Evolutionary conservation across 2,113 vertebrate genomes (phyloP).

Genomic region (Pelecanus crispus): DNA sequence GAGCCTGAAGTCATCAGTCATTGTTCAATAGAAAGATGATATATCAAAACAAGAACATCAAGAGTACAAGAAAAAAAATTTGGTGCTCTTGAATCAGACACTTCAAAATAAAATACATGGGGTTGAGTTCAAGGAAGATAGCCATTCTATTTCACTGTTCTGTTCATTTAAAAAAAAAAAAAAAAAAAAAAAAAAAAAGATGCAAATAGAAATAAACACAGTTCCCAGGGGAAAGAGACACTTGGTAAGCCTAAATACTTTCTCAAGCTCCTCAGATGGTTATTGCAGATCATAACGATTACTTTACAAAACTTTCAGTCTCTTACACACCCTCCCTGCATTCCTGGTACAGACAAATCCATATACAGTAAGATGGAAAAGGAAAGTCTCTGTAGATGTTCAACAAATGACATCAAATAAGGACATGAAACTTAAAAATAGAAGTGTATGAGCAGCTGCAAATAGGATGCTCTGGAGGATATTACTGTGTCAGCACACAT

Average conservation of each 20-base stretch:
- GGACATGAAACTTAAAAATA: background rate
- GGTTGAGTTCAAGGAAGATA: background rate
- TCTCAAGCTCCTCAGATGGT: background rate
- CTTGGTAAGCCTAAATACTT: background rate
- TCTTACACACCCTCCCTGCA: background rate
- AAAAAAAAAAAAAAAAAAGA: background rate
- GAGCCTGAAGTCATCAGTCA: slow-evolving; percentile 21
- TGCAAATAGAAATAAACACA: background rate
- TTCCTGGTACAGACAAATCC: background rate
- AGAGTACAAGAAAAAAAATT: background rate
- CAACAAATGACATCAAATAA: background rate
- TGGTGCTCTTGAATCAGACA: background rate
- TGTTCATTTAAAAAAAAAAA: background rate
- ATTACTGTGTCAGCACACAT: background rate
- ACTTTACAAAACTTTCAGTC: background rate
- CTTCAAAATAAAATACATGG: background rate
- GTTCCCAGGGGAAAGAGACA: background rate
- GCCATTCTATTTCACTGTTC: background rate
- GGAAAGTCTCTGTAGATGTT: background rate
- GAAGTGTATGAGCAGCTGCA: background rate
- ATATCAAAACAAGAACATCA: slow-evolving; percentile 7
- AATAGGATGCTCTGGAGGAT: background rate
- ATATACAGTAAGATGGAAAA: background rate
- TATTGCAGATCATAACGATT: background rate
- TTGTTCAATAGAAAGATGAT: slow-evolving; percentile 13